Evolutionary conservation across 2,797 vertebrate species (phyloP), one percentile per base, ranked within the genome.

Genomic region (Nannoperca australis): DNA sequence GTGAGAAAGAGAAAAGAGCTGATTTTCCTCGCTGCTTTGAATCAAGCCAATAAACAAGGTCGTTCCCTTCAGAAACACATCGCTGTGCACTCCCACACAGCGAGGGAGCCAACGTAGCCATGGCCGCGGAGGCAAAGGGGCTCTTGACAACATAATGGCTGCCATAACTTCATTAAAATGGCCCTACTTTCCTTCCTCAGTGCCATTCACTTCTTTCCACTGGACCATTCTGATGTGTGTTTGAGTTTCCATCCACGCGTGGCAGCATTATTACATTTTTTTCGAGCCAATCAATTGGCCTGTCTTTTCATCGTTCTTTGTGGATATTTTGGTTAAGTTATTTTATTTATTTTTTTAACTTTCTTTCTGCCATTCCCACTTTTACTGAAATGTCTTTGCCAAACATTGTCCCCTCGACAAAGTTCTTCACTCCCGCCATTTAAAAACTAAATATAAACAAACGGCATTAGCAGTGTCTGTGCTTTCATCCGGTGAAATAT

Each of bases 131-230:
- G 38, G 71, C 70, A 68, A 78, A 89, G 69, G 36, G 84, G 67
- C 84, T 79, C 67, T 78, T 83, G 83, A 88, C 86, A 81, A 79
- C 77, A 77, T 86, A 90, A 93, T 89, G 84, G 84, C 80, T 71
- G 76, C 79, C 74, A 85, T 89, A 91, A 88, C 79, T 89, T 88
- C 77, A 90, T 91, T 88, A 81, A 86, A 92, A 90, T 80, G 84
- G 70, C 66, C 68, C 72, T 45, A 77, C 49, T 78, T 79, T 70
- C 42, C 27, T 59, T 84, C 55, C 34, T 83, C 71, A 3, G 32
- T 67, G 65, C 51, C 72, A 49, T 72, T 84, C 61, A 62, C 66
- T 42, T 69, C 68, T 81, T 79, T 78, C 42, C 62, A 42, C 54
- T 30, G 12, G 5, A 51, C 20, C 5, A 0, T 65, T 78, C 30